These are phyloP conservation scores for Glossophaga mutica DNA, from an alignment of 2,797 vertebrate genomes.

Conservation along the genomic window DNA sequence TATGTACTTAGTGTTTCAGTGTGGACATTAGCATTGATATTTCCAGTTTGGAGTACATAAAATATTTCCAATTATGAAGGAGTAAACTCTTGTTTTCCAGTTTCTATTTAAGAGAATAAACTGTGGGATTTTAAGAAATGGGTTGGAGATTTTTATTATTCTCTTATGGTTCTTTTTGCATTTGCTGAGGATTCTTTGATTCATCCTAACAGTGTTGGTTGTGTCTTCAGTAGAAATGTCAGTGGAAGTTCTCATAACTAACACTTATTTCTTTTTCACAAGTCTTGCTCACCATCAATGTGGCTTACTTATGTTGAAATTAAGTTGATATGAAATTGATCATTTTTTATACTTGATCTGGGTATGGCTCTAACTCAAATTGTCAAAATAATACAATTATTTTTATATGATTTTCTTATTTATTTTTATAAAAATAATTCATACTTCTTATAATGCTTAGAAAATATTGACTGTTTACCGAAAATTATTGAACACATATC, in stretches of 20 bases:
- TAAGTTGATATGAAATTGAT: neutral
- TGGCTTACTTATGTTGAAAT: neutral
- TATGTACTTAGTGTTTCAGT: neutral
- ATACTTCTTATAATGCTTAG: neutral
- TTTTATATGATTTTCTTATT: neutral
- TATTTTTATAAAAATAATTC: neutral
- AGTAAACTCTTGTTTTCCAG: neutral
- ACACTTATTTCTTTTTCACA: neutral
- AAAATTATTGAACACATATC: neutral
- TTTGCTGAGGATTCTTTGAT: neutral
- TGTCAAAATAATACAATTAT: neutral
- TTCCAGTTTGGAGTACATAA: neutral
- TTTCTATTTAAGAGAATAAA: neutral
- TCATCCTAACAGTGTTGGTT: neutral
- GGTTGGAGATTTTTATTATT: neutral
- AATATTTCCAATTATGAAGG: neutral
- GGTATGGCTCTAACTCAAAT: neutral
- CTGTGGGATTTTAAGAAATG: neutral
- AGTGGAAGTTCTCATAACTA: neutral
- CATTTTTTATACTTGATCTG: neutral
- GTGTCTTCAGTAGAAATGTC: neutral
- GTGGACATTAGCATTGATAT: neutral
- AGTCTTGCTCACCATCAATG: neutral
- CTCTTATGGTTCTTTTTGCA: neutral
- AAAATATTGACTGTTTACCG: neutral